Conservation (phyloP, 2,113 vertebrate species). For the Halcyon malimbica region DNA sequence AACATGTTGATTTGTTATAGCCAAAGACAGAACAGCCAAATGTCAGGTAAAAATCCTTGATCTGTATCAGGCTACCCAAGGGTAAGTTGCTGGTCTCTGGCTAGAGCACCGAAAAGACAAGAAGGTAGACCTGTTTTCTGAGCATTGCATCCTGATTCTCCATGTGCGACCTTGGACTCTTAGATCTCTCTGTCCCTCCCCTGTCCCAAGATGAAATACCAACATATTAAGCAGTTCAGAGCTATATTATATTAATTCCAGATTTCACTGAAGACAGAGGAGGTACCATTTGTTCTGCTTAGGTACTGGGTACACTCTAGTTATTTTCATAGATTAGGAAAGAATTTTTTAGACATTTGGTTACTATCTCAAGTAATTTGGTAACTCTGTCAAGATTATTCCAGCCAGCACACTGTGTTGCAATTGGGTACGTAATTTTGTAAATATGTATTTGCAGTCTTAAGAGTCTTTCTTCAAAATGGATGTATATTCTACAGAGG, state of each 20-base stretch:
- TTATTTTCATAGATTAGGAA: not conserved
- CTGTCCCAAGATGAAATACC: not conserved
- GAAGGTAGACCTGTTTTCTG: not conserved
- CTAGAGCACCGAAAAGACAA: rapidly evolving
- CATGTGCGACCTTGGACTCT: not conserved
- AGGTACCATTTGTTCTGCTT: not conserved
- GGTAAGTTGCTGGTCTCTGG: not conserved
- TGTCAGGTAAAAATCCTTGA: not conserved
- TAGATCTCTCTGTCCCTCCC: not conserved
- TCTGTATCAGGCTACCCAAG: not conserved
- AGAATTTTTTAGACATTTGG: not conserved
- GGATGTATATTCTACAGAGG: not conserved
- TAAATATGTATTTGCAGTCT: not conserved
- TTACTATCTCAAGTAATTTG: not conserved
- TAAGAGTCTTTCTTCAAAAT: not conserved
- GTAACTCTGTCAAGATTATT: not conserved
- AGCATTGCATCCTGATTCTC: not conserved
- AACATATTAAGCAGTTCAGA: not conserved
- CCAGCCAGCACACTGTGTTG: not conserved
- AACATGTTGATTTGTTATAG: not conserved
- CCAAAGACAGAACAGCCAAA: not conserved
- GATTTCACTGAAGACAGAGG: not conserved
- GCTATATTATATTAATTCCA: not conserved
- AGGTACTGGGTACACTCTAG: not conserved
- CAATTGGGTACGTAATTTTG: not conserved